Evolutionary conservation across 2,113 vertebrate species (phyloP), one percentile per base, ranked within the genome.

Genomic region (Zeus faber): DNA sequence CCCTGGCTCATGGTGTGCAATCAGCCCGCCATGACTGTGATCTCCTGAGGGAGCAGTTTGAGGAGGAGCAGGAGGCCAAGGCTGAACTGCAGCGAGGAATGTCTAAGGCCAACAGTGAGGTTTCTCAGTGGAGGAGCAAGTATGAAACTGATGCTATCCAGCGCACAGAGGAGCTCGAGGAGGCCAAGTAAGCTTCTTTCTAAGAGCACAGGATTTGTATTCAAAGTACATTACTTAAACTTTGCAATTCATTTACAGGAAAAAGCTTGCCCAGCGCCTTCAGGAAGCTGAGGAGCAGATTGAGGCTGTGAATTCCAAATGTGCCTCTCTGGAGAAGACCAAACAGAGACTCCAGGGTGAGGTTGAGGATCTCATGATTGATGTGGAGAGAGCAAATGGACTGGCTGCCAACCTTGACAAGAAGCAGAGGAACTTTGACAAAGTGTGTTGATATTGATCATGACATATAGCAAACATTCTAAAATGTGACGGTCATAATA

Each of bases 181-280:
- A 37, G 33, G 6, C 33, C 33, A 37, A 37, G 33, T 37, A n/a
- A 37, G 33, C 3, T 37, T 37, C n/a, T 9, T 5, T 14, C n/a
- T 37, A 31, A 31, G 29, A 31, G 29, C 33, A 37, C 13, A 37
- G 5, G n/a, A 11, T 37, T 14, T n/a, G n/a, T n/a, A n/a, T 37
- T n/a, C 13, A 9, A 14, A 14, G 11, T n/a, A 9, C 13, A n/a
- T 14, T 4, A 11, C 13, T 37, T 37, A 7, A 17, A 9, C 1
- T 43, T 40, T 14, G 6, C 17, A 7, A 20, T 17, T 21, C 17
- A 1, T 45, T 45, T 2, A 27, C n/a, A 92, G 91, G 76, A 92
- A 91, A 70, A 93, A 92, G 69, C 77, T 93, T 74, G 90, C 91
- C 20, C 91, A 92, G 63, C 87, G 89, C 7, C 84, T 93, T 10